A percentile compares a stretch with the other conserved stretches of the same genome.
Conservation (phyloP, 1,140 invertebrate genomes). For the Bombus picipes region DNA sequence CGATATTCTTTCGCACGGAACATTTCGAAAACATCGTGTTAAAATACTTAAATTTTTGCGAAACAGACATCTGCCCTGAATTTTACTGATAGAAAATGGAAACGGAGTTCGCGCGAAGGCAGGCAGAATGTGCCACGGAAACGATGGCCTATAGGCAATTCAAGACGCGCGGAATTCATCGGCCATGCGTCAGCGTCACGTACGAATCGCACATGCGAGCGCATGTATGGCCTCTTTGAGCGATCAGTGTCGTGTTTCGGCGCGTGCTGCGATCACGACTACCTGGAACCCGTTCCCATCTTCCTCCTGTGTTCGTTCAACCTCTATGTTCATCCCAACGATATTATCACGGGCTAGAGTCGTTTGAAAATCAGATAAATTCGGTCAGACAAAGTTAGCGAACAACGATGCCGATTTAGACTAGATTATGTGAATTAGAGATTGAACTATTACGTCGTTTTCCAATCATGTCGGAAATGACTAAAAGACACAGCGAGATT, state of each 20-base stretch:
- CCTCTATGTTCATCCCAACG: not conserved
- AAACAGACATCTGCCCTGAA: not conserved
- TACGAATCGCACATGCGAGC: slow-evolving; percentile 54
- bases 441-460: not conserved
- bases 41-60: not conserved
- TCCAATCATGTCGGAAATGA: not conserved
- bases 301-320: not conserved
- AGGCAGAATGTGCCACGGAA: slow-evolving; percentile 49
- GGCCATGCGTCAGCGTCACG: slow-evolving; percentile 28
- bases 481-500: not conserved
- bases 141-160: slow-evolving; percentile 30
- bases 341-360: not conserved
- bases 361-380: not conserved
- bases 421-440: not conserved
- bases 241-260: slow-evolving; percentile 77
- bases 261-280: slow-evolving; percentile 76
- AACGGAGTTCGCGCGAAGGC: slow-evolving; percentile 34
- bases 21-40: not conserved
- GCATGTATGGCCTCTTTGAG: slow-evolving; percentile 72
- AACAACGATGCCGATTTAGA: not conserved
- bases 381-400: not conserved
- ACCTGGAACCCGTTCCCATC: slow-evolving; percentile 70
- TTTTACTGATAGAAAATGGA: not conserved
- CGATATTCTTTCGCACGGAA: too few species aligned
- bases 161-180: slow-evolving; percentile 57